These are phyloP conservation scores for Thripadectes ignobilis DNA, from an alignment of 2,797 vertebrate genomes.

Conservation along the genomic window DNA sequence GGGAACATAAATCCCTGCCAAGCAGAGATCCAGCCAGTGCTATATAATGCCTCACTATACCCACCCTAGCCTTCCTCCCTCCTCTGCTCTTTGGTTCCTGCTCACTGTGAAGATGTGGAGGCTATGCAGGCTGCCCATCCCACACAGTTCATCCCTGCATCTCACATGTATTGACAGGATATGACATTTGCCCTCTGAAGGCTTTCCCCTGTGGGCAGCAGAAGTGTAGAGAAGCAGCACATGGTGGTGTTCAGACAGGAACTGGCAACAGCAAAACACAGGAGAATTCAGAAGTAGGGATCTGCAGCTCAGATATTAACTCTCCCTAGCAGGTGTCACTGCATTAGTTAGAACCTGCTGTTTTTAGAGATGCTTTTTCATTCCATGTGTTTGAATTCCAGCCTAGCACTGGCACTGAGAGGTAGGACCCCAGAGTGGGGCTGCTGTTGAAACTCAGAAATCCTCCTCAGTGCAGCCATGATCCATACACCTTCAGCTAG, in stretches of 20 bases:
- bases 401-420: not conserved
- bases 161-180: not conserved
- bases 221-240: not conserved
- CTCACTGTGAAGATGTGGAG: not conserved
- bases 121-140: not conserved
- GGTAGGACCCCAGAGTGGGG: not conserved
- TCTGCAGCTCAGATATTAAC: not conserved
- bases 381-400: not conserved
- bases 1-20: not conserved
- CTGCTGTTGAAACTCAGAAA: not conserved
- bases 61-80: not conserved
- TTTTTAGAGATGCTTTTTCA: not conserved
- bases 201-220: not conserved
- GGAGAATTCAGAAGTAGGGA: not conserved
- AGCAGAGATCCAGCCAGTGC: not conserved
- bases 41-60: not conserved
- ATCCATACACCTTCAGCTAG: not conserved
- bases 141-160: not conserved
- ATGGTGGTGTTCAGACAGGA: not conserved
- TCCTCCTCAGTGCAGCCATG: not conserved
- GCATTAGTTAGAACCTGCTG: not conserved
- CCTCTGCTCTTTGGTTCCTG: not conserved
- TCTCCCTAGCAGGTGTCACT: not conserved
- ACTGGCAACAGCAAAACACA: not conserved
- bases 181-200: rapidly evolving